Evolutionary conservation across 2,113 vertebrate genomes (phyloP), one percentile per base, ranked within the genome.

Genomic region (Leucoraja erinaceus): DNA sequence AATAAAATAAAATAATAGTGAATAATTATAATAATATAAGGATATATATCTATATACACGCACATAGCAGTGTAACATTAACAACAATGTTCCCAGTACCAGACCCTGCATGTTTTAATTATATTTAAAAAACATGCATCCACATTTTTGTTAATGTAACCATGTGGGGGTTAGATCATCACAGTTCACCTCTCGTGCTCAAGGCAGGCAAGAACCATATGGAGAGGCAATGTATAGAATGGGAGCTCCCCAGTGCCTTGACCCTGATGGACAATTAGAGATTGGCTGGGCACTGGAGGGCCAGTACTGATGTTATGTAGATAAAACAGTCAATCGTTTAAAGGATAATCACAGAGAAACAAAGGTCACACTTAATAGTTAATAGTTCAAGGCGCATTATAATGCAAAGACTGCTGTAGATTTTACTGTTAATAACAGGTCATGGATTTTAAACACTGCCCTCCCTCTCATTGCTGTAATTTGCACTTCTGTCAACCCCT

Each of bases 331-430:
- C 31, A 91, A 91, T 91, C 90, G 54, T 54, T 70, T 25, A 28
- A 91, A 72, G 70, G 90, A 91, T 91, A 91, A 91, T 91, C 90
- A 91, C 90, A 91, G 33, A 91, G 90, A 72, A 38, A 91, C 90
- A 91, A 91, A 91, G 90, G 90, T 91, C 90, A 91, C 90, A 38
- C n/a, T 91, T 47, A 70, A 91, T 91, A 28, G 90, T 72, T 90
- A 72, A 72, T 33, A 25, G 31, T 47, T 66, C 90, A 74, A n/a
- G 14, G 4, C 4, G 59, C n/a, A 38, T 88, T 63, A 16, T 63
- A 63, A 91, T 72, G 31, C 66, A 72, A 22, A 54, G 90, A 74
- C 66, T 54, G 66, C 61, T 38, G 31, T 74, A 72, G 90, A 91
- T 91, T 72, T 47, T 25, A 72, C 90, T 74, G 66, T 74, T 91